A percentile compares a stretch with the other conserved stretches of the same genome.
phyloP scores from a whole-genome alignment of 2,888 invertebrate genomes.

The Cantharis lateralis region DNA sequence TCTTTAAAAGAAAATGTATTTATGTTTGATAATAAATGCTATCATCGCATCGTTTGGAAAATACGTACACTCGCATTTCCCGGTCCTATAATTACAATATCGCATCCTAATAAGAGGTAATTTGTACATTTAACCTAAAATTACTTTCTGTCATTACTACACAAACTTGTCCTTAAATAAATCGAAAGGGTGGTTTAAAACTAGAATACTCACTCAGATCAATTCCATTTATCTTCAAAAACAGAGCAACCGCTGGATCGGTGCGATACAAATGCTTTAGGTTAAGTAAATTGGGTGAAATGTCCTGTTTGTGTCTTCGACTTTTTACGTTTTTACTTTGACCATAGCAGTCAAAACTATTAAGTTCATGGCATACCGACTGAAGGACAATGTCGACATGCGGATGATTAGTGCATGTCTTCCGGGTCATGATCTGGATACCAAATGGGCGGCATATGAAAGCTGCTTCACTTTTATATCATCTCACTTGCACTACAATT shows the following conservation, averaged over 20 bases:
- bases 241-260: slow-evolving; percentile 70
- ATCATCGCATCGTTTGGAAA: too few species aligned
- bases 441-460: slow-evolving; percentile 38
- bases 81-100: too few species aligned
- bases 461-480: slow-evolving; percentile 37
- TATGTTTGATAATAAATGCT: too few species aligned
- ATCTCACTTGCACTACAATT: not conserved
- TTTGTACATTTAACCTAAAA: too few species aligned
- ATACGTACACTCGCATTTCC: too few species aligned
- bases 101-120: too few species aligned
- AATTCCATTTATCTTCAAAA: slow-evolving; percentile 65
- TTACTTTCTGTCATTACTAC: too few species aligned
- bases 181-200: not conserved
- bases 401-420: slow-evolving; percentile 47
- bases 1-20: too few species aligned
- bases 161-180: too few species aligned
- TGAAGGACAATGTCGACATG: slow-evolving; percentile 50
- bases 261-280: slow-evolving; percentile 62
- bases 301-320: slow-evolving; percentile 70
- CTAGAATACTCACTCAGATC: slow-evolving; percentile 38
- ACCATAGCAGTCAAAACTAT: slow-evolving; percentile 74
- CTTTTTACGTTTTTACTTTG: slow-evolving; percentile 73
- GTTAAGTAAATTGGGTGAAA: slow-evolving; percentile 74
- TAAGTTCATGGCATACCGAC: slow-evolving; percentile 79
- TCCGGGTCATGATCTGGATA: slow-evolving; percentile 61